A percentile compares a stretch with the other conserved stretches of the same genome.
These are phyloP conservation scores for Sebastes hubbsi DNA, from an alignment of 2,797 vertebrate species.

Conservation along the genomic window DNA sequence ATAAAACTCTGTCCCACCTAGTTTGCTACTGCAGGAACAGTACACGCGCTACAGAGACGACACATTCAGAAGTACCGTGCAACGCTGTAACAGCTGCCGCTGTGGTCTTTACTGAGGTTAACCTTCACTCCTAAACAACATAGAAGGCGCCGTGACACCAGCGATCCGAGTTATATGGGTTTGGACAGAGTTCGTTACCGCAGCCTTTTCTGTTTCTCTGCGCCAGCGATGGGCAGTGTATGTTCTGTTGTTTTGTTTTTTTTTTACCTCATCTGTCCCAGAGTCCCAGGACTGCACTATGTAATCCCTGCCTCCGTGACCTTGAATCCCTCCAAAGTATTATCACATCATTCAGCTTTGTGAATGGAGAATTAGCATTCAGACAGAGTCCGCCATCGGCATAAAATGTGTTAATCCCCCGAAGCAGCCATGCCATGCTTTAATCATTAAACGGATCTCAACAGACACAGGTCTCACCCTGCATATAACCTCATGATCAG, in stretches of 20 bases:
- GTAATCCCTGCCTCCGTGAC: slow-evolving; percentile 63
- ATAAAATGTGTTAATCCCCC: slow-evolving; percentile 73
- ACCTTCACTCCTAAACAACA: slow-evolving; percentile 20
- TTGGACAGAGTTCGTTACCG: slow-evolving; percentile 21
- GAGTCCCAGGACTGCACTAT: slow-evolving; percentile 47
- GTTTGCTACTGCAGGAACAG: neutral
- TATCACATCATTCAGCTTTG: slow-evolving; percentile 68
- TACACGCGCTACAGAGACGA: neutral
- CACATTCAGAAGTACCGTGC: neutral
- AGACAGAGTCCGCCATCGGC: slow-evolving; percentile 34
- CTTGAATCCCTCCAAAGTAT: slow-evolving; percentile 56
- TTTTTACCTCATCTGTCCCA: slow-evolving; percentile 34
- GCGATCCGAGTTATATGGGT: neutral
- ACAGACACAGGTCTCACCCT: slow-evolving; percentile 2
- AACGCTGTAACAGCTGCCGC: neutral
- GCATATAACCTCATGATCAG: neutral
- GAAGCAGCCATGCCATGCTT: slow-evolving; percentile 49
- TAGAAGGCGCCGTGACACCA: neutral
- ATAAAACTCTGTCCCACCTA: neutral
- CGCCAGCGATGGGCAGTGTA: neutral
- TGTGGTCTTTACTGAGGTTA: slow-evolving; percentile 39
- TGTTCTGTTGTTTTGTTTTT: neutral
- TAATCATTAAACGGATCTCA: slow-evolving; percentile 25
- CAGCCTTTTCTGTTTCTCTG: slow-evolving; percentile 30
- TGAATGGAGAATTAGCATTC: slow-evolving; percentile 63